These are phyloP conservation scores for Cyclina sinensis DNA, from an alignment of 1,140 invertebrate genomes.

Conservation along the genomic window DNA sequence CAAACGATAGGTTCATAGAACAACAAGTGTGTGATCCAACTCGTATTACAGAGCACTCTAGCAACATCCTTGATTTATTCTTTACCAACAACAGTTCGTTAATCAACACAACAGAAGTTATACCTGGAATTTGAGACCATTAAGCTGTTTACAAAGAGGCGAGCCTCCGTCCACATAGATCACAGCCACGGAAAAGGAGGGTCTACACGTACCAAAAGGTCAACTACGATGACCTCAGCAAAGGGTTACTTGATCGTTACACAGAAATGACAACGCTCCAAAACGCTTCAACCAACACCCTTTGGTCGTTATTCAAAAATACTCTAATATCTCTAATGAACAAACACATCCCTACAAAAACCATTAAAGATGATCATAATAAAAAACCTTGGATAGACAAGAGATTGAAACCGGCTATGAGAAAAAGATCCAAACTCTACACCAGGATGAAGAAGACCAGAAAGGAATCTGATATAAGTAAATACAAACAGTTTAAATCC, in stretches of 20 bases:
- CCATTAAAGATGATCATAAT: slow-evolving; percentile 12
- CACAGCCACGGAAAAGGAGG: too few relatives aligned
- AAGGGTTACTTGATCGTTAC: slow-evolving; percentile 1
- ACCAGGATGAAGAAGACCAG: slow-evolving; percentile 36
- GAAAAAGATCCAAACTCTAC: slow-evolving; percentile 38
- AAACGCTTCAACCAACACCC: neutral
- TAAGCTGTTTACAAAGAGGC: slow-evolving; percentile 26
- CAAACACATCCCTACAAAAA: too few relatives aligned
- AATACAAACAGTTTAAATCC: slow-evolving; percentile 41
- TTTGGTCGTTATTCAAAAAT: slow-evolving; percentile 29
- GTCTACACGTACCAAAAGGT: neutral
- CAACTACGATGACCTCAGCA: slow-evolving; percentile 1
- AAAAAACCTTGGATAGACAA: slow-evolving; percentile 18
- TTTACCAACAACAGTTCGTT: slow-evolving; percentile 34
- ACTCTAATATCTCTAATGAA: neutral
- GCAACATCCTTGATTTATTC: slow-evolving; percentile 43
- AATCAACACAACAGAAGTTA: slow-evolving; percentile 43
- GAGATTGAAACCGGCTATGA: neutral
- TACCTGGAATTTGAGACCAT: slow-evolving; percentile 40
- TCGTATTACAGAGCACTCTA: slow-evolving; percentile 31
- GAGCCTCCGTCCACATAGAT: neutral
- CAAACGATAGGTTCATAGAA: slow-evolving; percentile 28
- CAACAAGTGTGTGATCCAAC: slow-evolving; percentile 23
- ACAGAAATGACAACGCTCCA: slow-evolving; percentile 15
- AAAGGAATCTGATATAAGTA: slow-evolving; percentile 4